Percentiles rank a stretch among this genome's conserved stretches.
Conservation (phyloP, 2,888 invertebrate genomes). For the Lepas anatifera region DNA sequence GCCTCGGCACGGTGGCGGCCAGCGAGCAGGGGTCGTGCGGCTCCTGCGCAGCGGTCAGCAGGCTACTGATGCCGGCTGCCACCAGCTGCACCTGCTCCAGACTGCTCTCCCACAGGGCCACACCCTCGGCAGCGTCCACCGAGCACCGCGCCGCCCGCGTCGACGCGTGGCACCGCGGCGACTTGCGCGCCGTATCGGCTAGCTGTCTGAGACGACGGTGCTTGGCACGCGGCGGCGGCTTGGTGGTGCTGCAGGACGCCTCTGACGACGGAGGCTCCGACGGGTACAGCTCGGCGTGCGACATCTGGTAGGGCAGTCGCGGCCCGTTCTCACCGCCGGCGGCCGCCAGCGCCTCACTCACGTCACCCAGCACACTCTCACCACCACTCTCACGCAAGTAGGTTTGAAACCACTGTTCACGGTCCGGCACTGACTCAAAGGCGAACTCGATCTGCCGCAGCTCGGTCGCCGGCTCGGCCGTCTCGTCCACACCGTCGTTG, state of each 20-base stretch:
- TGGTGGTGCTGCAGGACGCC: too few relatives aligned
- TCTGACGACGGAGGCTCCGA: not conserved
- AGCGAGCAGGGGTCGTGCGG: not conserved
- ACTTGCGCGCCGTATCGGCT: not conserved
- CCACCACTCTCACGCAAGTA: not conserved
- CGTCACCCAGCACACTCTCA: not conserved
- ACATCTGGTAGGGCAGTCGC: not conserved
- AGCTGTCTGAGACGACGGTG: not conserved
- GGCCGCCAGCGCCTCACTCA: not conserved
- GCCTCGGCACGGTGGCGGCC: not conserved
- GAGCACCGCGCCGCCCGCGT: not conserved
- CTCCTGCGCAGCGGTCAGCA: constrained; percentile 1
- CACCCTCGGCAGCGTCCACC: constrained; percentile 6
- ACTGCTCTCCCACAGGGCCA: constrained; percentile 1
- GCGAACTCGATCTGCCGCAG: not conserved
- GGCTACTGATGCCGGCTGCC: constrained; percentile 4
- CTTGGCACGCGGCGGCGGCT: not conserved
- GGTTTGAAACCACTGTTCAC: not conserved
- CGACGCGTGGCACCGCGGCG: constrained; percentile 5
- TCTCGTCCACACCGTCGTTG: not conserved
- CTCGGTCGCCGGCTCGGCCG: not conserved
- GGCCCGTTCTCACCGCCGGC: not conserved
- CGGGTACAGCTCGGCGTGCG: not conserved
- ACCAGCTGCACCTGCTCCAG: constrained; percentile 10
- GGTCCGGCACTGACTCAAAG: not conserved